Conservation (phyloP, 2,113 vertebrate species). For the Odocoileus hemionus region DNA sequence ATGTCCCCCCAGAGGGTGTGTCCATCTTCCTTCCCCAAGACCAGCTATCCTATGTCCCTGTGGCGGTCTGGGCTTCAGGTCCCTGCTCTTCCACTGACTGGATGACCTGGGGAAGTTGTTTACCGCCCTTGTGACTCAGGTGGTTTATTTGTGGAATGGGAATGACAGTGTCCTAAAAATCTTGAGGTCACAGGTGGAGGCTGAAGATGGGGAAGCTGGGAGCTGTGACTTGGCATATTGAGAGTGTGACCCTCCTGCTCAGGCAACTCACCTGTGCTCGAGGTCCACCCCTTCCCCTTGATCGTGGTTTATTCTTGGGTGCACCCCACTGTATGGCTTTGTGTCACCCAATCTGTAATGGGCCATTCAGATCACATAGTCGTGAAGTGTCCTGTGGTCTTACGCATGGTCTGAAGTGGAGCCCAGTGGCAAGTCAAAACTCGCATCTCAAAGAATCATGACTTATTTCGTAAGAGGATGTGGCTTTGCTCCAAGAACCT, state of each 20-base stretch:
- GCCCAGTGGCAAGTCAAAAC: neutral
- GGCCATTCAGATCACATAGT: neutral
- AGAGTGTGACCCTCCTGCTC: neutral
- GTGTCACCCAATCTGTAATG: neutral
- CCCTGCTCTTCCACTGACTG: neutral
- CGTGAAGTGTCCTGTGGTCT: neutral
- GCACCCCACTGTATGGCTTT: neutral
- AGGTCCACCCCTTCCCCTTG: neutral
- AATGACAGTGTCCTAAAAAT: neutral
- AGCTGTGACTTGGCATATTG: accelerated
- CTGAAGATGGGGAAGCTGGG: neutral
- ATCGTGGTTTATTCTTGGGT: too few relatives aligned
- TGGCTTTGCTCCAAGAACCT: neutral
- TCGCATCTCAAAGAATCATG: neutral
- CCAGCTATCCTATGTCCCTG: neutral
- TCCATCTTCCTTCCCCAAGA: neutral
- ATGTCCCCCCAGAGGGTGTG: accelerated
- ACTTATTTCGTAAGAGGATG: neutral
- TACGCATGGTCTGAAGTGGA: accelerated
- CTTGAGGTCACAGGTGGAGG: neutral
- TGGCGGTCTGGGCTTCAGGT: neutral
- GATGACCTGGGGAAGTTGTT: neutral
- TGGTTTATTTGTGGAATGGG: neutral
- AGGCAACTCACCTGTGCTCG: accelerated
- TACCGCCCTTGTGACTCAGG: neutral